These are phyloP conservation scores for Ypsolopha scabrella DNA, from an alignment of 2,888 invertebrate genomes.

Conservation along the genomic window DNA sequence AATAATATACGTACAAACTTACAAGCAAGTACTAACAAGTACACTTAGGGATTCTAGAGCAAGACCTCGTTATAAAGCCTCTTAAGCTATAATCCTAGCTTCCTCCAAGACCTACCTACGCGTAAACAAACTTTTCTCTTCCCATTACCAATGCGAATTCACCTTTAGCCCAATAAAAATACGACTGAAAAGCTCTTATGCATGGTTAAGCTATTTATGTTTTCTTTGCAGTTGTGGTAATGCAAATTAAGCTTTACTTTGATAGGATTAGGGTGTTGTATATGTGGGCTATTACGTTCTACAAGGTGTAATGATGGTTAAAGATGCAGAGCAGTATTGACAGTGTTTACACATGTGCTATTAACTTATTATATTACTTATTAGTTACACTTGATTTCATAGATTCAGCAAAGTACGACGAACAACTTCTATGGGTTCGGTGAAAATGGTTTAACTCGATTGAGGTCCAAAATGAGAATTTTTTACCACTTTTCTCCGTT, in stretches of 20 bases:
- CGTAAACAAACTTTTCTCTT: not conserved
- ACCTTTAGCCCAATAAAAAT: no score
- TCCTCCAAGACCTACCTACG: not conserved
- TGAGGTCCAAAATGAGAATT: no score
- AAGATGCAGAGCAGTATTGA: not conserved
- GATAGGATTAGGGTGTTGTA: not conserved
- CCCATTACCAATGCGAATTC: no score
- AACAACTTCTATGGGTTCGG: no score
- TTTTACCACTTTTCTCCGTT: no score
- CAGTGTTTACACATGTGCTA: not conserved
- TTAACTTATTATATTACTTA: no score
- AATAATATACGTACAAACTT: no score
- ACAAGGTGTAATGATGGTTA: not conserved
- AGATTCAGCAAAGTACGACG: not conserved
- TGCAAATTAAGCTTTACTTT: not conserved
- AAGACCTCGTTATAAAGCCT: not conserved
- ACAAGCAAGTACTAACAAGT: no score
- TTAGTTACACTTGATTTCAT: not conserved
- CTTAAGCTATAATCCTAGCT: conserved; percentile 1
- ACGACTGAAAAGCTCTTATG: no score
- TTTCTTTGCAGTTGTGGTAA: not conserved
- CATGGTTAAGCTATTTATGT: no score
- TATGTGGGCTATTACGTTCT: not conserved
- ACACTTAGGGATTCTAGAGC: not conserved
- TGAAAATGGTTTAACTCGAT: no score